Evolutionary conservation across 2,113 vertebrate genomes (phyloP), one percentile per base, ranked within the genome.

Genomic region (Numida meleagris): DNA sequence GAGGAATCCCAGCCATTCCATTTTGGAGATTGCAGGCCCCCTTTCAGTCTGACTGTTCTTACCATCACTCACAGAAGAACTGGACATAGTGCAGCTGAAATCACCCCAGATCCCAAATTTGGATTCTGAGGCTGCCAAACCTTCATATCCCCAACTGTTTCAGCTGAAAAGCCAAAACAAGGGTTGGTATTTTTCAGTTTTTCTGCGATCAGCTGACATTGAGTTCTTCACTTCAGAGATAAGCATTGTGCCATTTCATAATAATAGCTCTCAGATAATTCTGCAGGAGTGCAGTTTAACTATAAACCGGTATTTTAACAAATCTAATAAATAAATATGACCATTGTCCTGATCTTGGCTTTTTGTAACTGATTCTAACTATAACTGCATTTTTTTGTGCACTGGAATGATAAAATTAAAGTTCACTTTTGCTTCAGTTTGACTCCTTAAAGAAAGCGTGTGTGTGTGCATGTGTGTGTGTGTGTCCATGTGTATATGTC

Each of bases 391-490:
- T 55, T 79, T 57, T 74, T 63, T 86, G 62, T 63, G 65, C 10
- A 65, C 2, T 13, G 31, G 5, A 21, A 61, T 55, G 61, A 68
- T 51, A 76, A 68, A 75, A 78, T 57, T 75, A 51, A 55, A 78
- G 18, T 19, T 4, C 58, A 61, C 45, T 66, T 89, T 72, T 95
- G 7, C 21, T 84, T 71, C 51, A 29, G 4, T 61, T 86, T 92
- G n/a, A 42, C 19, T 53, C 14, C 27, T 73, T 42, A 58, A 94
- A 72, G 42, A 61, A 84, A 67, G 3, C 17, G 5, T 11, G 7
- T 34, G 5, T 12, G 10, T 1, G 25, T 10, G 43, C 15, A 6
- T 17, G 6, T 12, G 10, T 2, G 6, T 12, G 10, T 2, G 7
- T 19, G 31, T 68, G 20, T 74, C 20, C 33, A n/a, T 38, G 10